Evolutionary conservation across 2,113 vertebrate genomes (phyloP).

Genomic region (Bubalus kerabau): DNA sequence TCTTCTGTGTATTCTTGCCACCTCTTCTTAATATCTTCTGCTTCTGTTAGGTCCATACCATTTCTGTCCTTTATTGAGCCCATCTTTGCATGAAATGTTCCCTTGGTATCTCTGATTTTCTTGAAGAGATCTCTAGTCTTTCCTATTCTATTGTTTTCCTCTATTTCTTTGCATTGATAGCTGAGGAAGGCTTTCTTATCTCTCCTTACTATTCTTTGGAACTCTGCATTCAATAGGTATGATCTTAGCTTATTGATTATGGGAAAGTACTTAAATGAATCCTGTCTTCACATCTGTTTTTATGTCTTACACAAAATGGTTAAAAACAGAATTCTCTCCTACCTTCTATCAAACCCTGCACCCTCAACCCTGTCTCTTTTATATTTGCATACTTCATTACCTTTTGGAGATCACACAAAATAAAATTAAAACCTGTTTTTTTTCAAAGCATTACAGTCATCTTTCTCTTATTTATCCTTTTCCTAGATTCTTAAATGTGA

Average conservation of each 20-base stretch:
- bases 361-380: background rate
- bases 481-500: background rate
- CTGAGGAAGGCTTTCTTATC: background rate
- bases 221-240: background rate
- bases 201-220: background rate
- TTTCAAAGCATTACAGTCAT: background rate
- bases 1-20: background rate
- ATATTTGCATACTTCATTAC: background rate
- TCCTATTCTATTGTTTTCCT: background rate
- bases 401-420: background rate
- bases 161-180: rapidly evolving
- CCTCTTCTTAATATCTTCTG: background rate
- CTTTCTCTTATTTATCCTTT: conserved; percentile 2
- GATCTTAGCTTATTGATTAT: background rate
- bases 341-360: background rate
- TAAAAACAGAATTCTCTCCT: background rate
- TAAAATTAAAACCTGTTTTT: background rate
- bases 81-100: background rate
- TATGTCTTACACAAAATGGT: background rate
- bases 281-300: background rate
- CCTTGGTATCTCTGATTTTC: background rate
- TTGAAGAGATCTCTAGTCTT: background rate
- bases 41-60: background rate
- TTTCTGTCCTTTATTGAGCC: background rate
- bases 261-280: background rate